Evolutionary conservation across 2,797 vertebrate species (phyloP).

Genomic region (Poecilia wingei): DNA sequence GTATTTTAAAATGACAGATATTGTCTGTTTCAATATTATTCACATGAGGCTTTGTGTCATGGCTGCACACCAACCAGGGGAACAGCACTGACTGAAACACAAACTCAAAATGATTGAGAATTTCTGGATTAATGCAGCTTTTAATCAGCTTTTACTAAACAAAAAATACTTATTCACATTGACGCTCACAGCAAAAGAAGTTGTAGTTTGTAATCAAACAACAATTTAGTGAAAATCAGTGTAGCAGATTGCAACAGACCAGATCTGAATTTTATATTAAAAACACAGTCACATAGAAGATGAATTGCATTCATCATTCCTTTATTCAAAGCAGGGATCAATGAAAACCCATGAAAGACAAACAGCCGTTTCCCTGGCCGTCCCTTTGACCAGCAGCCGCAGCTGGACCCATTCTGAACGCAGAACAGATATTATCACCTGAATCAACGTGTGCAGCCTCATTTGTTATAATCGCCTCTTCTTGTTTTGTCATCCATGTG

Average conservation of each 20-base stretch:
- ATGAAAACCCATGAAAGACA: slow-evolving; percentile 38
- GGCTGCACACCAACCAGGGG: neutral
- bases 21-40: neutral
- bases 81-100: neutral
- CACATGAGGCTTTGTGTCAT: neutral
- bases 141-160: neutral
- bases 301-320: slow-evolving; percentile 31
- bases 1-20: neutral
- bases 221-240: neutral
- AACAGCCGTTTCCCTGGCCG: slow-evolving; percentile 21
- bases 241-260: neutral
- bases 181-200: neutral
- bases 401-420: slow-evolving; percentile 33
- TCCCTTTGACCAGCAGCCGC: slow-evolving; percentile 40
- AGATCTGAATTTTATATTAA: slow-evolving; percentile 22
- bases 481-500: slow-evolving; percentile 32
- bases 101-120: neutral
- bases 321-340: slow-evolving; percentile 42
- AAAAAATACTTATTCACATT: neutral
- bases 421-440: slow-evolving; percentile 30
- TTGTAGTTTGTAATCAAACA: neutral
- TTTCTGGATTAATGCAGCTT: neutral
- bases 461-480: slow-evolving; percentile 37
- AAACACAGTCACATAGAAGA: slow-evolving; percentile 19
- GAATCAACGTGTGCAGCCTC: slow-evolving; percentile 8